Evolutionary conservation across 1,140 invertebrate genomes (phyloP).

Genomic region (Pteromalus puparum): DNA sequence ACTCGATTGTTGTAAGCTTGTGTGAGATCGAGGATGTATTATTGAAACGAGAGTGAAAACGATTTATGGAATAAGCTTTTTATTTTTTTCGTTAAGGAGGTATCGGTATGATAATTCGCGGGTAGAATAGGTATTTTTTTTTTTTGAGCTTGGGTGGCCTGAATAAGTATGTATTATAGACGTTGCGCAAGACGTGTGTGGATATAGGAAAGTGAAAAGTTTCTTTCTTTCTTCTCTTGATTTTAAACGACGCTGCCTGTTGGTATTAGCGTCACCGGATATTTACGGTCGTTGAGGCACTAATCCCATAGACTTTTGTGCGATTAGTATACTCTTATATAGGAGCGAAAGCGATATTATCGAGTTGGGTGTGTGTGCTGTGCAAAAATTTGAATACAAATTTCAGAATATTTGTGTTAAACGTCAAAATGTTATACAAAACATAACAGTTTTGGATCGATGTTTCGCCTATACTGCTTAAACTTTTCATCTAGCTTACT

Average conservation of each 20-base stretch:
- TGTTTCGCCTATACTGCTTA: too few relatives aligned
- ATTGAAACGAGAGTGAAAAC: background rate
- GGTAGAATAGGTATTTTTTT: background rate
- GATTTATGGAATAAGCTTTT: constrained; percentile 3
- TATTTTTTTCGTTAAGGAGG: background rate
- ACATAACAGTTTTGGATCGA: too few relatives aligned
- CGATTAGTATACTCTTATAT: too few relatives aligned
- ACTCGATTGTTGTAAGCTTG: constrained; percentile 15
- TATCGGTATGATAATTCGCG: background rate
- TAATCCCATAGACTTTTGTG: background rate
- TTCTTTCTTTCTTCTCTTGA: background rate
- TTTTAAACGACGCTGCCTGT: background rate
- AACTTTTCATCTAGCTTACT: too few relatives aligned
- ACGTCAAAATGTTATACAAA: too few relatives aligned
- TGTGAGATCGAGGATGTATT: background rate
- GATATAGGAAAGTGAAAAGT: background rate
- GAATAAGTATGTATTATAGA: background rate
- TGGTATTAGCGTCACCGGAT: background rate
- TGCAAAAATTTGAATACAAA: background rate
- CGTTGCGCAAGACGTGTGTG: background rate
- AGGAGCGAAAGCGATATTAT: too few relatives aligned
- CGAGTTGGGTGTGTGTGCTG: too few relatives aligned
- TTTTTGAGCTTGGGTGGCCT: background rate
- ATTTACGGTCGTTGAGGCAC: background rate
- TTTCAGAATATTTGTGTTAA: background rate